Evolutionary conservation across 1,140 invertebrate species (phyloP), one percentile per base, ranked within the genome.

Genomic region (Cherax quadricarinatus): DNA sequence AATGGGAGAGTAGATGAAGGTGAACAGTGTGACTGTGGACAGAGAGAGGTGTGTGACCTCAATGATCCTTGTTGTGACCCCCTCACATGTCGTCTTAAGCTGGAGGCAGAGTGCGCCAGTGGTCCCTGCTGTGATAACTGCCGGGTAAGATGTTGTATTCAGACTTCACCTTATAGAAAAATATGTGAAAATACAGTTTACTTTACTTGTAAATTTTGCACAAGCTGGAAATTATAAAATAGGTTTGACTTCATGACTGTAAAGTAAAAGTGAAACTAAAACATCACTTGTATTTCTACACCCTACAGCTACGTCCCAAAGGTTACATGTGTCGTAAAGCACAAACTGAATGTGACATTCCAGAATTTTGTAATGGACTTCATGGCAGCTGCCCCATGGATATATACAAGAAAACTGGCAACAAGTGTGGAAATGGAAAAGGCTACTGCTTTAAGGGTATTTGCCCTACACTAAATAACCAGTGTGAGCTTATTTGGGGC

Each of bases 61-160:
- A 95, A 96, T 66, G 98, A 99, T 95, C 98, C 98, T 2, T 99
- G 98, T 95, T 99, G 98, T 96, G 98, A 99, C 95, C 98, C 98
- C 85, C 97, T 98, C 94, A 99, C 98, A 30, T 99, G 99, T 95
- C 97, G 98, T 91, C 96, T 99, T 48, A 98, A 97, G 84, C 97
- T 97, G 84, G 98, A 99, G 95, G 97, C 98, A 1, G 97, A 99
- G 95, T 99, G 99, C 95, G 98, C 98, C 57, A 96, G 96, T 21
- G 98, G 98, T 10, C 97, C 97, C 49, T 99, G 99, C 95, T 99
- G 99, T 95, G 97, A 97, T 93, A 96, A 98, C 93, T 99, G 98
- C 95, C 97, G 97, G 95, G 98, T 98, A 96, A 96, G 96, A 85
- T 92, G 75, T 30, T 16, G 24, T 53, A 24, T 9, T 24, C 18